Evolutionary conservation across 2,888 invertebrate genomes (phyloP).

Genomic region (Apamea sordens): DNA sequence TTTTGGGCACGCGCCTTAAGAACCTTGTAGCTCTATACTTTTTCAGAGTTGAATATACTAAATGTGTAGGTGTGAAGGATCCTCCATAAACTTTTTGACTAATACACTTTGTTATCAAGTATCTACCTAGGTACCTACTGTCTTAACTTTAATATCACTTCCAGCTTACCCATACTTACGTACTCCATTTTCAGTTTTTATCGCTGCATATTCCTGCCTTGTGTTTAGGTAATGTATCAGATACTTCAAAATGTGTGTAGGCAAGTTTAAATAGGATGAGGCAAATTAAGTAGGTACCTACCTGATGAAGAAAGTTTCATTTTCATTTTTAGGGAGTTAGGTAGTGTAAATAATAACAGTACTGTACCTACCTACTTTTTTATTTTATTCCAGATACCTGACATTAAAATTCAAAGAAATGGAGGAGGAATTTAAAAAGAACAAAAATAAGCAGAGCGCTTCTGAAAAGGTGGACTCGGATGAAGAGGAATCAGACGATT

Average conservation of each 20-base stretch:
- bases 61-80: neutral
- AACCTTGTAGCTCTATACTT: neutral
- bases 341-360: neutral
- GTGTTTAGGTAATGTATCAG: neutral
- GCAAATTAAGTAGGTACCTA: neutral
- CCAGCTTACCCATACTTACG: constrained; percentile 1
- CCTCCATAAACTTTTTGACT: no score
- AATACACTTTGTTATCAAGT: neutral
- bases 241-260: neutral
- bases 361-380: neutral
- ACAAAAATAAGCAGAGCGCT: constrained; percentile 86
- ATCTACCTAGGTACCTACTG: neutral
- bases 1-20: neutral
- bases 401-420: constrained; percentile 96
- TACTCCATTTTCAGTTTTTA: neutral
- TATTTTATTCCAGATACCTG: constrained; percentile 91
- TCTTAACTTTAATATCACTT: neutral
- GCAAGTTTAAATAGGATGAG: neutral
- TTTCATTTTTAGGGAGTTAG: neutral
- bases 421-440: constrained; percentile 94
- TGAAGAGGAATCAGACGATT: constrained; percentile 76
- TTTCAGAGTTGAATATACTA: neutral
- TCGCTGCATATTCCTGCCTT: neutral
- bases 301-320: neutral
- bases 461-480: constrained; percentile 76